These are phyloP conservation scores for Notolepis coatsorum DNA, from an alignment of 2,797 vertebrate genomes.

Conservation along the genomic window DNA sequence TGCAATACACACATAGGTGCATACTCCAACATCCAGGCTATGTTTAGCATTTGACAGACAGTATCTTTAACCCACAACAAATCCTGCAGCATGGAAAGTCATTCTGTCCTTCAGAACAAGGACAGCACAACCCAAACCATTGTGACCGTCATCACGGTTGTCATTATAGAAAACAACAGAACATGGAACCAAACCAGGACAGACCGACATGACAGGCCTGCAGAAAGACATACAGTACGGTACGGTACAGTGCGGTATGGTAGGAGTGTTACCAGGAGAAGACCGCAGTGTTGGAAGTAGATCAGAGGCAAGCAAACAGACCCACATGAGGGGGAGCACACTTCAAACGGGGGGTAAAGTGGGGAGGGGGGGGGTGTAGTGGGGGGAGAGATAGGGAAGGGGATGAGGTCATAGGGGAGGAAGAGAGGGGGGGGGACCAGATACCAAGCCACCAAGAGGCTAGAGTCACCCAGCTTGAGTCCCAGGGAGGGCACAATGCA, in stretches of 20 bases:
- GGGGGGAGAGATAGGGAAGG: neutral
- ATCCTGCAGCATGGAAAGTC: neutral
- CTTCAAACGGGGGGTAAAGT: conserved; percentile 71
- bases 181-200: conserved; percentile 78
- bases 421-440: conserved; percentile 30
- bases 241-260: conserved; percentile 64
- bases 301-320: conserved; percentile 85
- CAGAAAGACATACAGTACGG: conserved; percentile 76
- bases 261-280: conserved; percentile 47
- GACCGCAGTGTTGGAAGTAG: conserved; percentile 72
- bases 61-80: too few relatives aligned
- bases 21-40: too few relatives aligned
- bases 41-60: too few relatives aligned
- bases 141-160: conserved; percentile 37
- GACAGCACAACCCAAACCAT: conserved; percentile 11
- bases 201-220: conserved; percentile 81
- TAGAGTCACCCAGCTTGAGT: conserved; percentile 66
- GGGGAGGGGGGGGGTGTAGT: conserved; percentile 40
- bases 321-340: conserved; percentile 76
- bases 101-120: conserved; percentile 12
- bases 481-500: conserved; percentile 73
- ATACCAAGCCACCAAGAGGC: conserved; percentile 67
- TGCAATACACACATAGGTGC: too few relatives aligned
- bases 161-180: conserved; percentile 51
- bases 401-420: conserved; percentile 10